These are phyloP conservation scores for Bursaphelenchus mucronatus DNA, from an alignment of 1,140 invertebrate species.

Conservation along the genomic window DNA sequence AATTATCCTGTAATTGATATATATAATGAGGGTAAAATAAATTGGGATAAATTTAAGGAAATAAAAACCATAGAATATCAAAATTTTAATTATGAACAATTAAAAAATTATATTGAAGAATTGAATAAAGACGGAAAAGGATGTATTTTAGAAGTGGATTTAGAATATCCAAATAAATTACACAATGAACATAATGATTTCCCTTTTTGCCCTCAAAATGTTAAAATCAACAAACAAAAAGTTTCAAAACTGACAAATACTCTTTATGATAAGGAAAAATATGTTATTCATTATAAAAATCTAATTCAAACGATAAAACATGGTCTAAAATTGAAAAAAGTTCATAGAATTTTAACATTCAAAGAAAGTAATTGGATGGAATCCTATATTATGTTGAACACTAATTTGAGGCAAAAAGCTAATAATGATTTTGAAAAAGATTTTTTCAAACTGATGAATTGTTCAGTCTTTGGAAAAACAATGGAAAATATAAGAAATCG, in stretches of 20 bases:
- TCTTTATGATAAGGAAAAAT: slow-evolving; percentile 38
- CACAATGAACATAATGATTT: no score
- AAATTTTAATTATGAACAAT: slow-evolving; percentile 5
- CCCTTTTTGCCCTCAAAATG: slow-evolving; percentile 44
- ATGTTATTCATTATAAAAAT: slow-evolving; percentile 64
- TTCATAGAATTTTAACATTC: slow-evolving; percentile 64
- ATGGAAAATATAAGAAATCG: slow-evolving; percentile 34
- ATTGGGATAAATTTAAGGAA: slow-evolving; percentile 48
- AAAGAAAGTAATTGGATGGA: no score
- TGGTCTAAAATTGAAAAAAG: slow-evolving; percentile 63
- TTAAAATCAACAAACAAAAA: background rate
- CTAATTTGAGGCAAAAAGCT: no score
- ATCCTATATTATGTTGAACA: no score
- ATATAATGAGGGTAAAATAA: slow-evolving; percentile 4
- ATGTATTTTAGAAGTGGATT: no score
- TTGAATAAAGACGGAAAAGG: no score
- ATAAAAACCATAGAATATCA: slow-evolving; percentile 46
- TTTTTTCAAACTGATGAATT: no score
- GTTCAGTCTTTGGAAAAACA: slow-evolving; percentile 28
- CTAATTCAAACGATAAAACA: slow-evolving; percentile 63
- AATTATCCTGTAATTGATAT: slow-evolving; percentile 58
- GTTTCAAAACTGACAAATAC: background rate
- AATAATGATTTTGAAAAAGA: no score
- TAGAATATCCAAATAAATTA: no score
- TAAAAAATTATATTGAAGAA: background rate